Base-by-base conservation (phyloP, 2,888 invertebrate genomes). In the Eristalinus aeneus region DNA sequence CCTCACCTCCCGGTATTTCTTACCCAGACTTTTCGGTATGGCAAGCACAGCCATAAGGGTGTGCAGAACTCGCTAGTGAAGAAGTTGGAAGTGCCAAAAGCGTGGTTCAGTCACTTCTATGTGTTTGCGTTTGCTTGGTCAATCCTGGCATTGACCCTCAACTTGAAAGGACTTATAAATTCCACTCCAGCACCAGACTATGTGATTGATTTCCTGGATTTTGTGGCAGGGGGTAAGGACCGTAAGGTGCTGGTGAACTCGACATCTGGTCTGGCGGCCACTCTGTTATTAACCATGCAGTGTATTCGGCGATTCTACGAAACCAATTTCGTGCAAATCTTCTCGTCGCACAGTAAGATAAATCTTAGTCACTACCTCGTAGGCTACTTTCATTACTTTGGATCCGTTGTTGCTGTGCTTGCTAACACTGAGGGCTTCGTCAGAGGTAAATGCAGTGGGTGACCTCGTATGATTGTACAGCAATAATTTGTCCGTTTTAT, bases 51-150 rank as follows among this genome's bases (percentile, higher is more conserved):
- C 0, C 94, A 94, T 88, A 94, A 94, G 89, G 94, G 94, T 0
- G 89, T 92, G 77, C 87, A 88, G n/a, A 90, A 92, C 88, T 88
- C 89, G 0, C 56, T 93, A 1, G 88, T 94, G 0, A 91, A 89
- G 54, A 89, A 91, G 23, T 31, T 95, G 20, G 96, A 97, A 91
- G 93, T 97, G 60, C 97, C 97, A 0, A 97, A 97, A 92, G 94
- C 95, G 61, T 96, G 95, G 94, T 97, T 97, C 90, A 94, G 93
- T 89, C 97, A 97, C 92, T 97, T 97, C 90, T 97, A 97, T 91
- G 90, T 95, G 6, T 95, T 96, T 90, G 95, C 97, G 0, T 93
- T 94, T 1, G 88, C 95, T 31, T 93, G 94, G 89, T 94, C 95
- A 71, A 90, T 89, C 16, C 39, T 90, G 68, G 90, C 90, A 2